These are phyloP conservation scores for Agelaius phoeniceus DNA, from an alignment of 2,113 vertebrate species.

Conservation along the genomic window DNA sequence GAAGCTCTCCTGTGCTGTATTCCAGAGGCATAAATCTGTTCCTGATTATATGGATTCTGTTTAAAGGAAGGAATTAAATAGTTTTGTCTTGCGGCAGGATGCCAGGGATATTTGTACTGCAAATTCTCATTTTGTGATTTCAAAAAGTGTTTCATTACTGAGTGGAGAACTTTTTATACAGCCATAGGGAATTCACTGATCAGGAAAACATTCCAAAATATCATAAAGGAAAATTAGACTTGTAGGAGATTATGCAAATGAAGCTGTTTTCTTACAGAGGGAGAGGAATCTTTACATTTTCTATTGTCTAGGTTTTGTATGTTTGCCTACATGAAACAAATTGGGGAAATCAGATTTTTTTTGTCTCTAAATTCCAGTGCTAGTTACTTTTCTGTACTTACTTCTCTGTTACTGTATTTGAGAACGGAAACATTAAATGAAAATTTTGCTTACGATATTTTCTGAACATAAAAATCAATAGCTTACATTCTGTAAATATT, in stretches of 20 bases:
- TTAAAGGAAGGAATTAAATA: conserved; percentile 24
- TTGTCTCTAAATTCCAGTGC: background rate
- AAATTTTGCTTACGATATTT: background rate
- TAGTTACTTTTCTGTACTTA: background rate
- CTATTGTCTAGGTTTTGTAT: background rate
- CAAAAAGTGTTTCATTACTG: conserved; percentile 3
- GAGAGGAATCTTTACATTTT: background rate
- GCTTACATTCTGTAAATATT: background rate
- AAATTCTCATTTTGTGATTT: conserved; percentile 1
- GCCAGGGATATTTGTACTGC: conserved; percentile 10
- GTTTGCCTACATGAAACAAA: background rate
- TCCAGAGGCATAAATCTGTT: conserved; percentile 32
- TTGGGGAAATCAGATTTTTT: background rate
- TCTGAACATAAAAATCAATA: background rate
- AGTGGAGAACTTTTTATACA: background rate
- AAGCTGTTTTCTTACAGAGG: background rate
- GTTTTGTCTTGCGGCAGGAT: background rate
- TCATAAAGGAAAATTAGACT: conserved; percentile 46
- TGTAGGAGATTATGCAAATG: conserved; percentile 37
- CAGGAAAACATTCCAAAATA: conserved; percentile 47
- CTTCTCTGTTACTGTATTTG: background rate
- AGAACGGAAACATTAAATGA: background rate
- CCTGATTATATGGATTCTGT: background rate
- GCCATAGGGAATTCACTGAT: background rate
- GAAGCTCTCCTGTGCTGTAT: background rate